These are phyloP conservation scores for Cephus sareptanus DNA, from an alignment of 2,888 invertebrate genomes.

Conservation along the genomic window DNA sequence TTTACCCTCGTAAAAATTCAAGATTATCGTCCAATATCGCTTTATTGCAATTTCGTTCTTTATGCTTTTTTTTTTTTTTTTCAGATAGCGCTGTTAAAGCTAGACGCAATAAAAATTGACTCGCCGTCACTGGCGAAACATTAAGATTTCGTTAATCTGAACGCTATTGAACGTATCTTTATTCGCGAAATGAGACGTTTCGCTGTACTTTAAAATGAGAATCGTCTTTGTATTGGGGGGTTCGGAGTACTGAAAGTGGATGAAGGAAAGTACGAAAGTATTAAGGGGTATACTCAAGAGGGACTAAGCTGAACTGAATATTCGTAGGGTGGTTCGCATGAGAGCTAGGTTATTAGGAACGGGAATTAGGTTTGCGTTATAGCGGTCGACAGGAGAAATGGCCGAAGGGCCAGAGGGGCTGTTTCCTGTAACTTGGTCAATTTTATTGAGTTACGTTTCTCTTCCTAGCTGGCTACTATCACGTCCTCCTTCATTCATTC, in stretches of 20 bases:
- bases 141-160: no score
- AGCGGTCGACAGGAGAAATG: conserved; percentile 27
- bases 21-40: conserved; percentile 15
- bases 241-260: neutral
- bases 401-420: conserved; percentile 15
- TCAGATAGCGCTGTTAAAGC: neutral
- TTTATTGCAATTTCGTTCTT: conserved; percentile 8
- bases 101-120: neutral
- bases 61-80: neutral
- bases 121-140: no score
- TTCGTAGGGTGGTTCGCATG: neutral
- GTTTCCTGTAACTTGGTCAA: conserved; percentile 38
- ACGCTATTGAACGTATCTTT: neutral
- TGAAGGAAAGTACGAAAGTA: neutral
- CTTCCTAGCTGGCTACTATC: conserved; percentile 20
- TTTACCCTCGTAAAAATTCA: conserved; percentile 14
- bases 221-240: neutral
- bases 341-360: neutral
- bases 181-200: neutral
- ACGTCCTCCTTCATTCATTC: conserved; percentile 24
- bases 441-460: conserved; percentile 40
- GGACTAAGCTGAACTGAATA: neutral
- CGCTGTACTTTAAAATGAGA: neutral
- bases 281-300: neutral
- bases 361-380: conserved; percentile 40